phyloP scores from a whole-genome alignment of 2,888 invertebrate species.

The Apodemia hepburni region DNA sequence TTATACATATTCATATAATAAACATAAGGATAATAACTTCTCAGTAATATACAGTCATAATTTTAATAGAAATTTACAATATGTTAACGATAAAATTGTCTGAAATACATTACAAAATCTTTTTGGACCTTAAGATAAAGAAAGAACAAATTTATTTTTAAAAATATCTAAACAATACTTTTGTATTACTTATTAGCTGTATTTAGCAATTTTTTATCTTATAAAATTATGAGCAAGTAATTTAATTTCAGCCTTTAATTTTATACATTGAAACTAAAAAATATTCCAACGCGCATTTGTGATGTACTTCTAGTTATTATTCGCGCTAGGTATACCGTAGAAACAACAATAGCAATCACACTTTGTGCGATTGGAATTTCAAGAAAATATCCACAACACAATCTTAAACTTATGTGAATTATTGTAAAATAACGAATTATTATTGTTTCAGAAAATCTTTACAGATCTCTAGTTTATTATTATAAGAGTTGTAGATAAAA shows the following conservation, averaged over 20 bases:
- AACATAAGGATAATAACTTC: not conserved
- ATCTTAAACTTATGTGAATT: not conserved
- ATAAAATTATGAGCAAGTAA: conserved; percentile 45
- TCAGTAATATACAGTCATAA: not conserved
- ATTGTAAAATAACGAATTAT: not conserved
- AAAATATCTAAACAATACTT: conserved; percentile 1
- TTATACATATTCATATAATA: too few relatives aligned
- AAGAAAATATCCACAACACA: conserved; percentile 10
- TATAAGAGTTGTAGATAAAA: not conserved
- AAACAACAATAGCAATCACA: not conserved
- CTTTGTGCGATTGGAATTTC: conserved; percentile 16
- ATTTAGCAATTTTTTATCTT: conserved; percentile 12
- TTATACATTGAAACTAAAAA: conserved; percentile 15
- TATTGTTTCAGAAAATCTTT: not conserved
- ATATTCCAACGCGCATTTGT: not conserved
- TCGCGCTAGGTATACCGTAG: not conserved
- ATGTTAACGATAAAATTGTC: conserved; percentile 4
- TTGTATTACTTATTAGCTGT: not conserved
- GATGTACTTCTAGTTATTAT: not conserved
- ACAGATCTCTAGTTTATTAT: too few relatives aligned
- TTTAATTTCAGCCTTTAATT: conserved; percentile 47
- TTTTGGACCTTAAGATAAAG: not conserved
- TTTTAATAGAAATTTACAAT: conserved; percentile 10
- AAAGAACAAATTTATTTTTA: not conserved
- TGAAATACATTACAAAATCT: not conserved